Conservation (phyloP, 2,888 invertebrate genomes). For the Cinara cedri region DNA sequence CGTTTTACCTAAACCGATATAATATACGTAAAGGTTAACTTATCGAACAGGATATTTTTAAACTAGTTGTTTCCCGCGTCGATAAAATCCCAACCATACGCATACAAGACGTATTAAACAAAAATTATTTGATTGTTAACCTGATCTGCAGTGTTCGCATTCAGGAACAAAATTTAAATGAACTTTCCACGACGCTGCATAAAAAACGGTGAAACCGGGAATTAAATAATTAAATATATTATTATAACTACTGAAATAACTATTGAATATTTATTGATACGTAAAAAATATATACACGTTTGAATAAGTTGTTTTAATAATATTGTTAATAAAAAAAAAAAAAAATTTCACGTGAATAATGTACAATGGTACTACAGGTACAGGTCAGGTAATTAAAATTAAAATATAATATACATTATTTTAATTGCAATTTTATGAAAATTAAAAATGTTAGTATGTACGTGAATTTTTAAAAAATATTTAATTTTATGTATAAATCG, state of each 20-base stretch:
- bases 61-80: conserved; percentile 35
- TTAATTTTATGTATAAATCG: no score
- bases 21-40: conserved; percentile 13
- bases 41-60: conserved; percentile 28
- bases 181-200: conserved; percentile 19
- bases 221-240: neutral
- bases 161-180: neutral
- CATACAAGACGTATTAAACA: conserved; percentile 4
- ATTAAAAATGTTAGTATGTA: no score
- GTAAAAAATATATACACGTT: neutral
- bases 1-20: conserved; percentile 15
- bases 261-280: neutral
- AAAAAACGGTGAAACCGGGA: conserved; percentile 12
- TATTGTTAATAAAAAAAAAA: no score
- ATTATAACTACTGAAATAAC: neutral
- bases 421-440: no score
- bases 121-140: conserved; percentile 33
- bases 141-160: neutral
- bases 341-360: no score
- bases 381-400: neutral
- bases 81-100: neutral
- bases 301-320: neutral
- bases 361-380: no score
- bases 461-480: no score
- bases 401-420: neutral